Percentiles rank a stretch among this genome's conserved stretches.
These are phyloP conservation scores for Ascidia mentula DNA, from an alignment of 23 tunicate species.

Conservation along the genomic window DNA sequence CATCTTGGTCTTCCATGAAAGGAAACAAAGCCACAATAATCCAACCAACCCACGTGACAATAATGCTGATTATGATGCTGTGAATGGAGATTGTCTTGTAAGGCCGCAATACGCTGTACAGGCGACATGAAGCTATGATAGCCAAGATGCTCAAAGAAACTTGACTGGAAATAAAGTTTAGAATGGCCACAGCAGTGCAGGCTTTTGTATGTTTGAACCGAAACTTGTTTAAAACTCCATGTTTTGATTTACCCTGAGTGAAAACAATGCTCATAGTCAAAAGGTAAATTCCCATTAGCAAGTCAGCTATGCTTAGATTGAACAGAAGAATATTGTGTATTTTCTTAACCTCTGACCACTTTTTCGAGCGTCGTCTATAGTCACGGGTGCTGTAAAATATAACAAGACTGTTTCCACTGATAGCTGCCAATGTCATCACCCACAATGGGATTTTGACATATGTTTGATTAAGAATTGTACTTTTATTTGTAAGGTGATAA, in stretches of 20 bases:
- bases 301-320: conserved; percentile 22
- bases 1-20: neutral
- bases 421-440: neutral
- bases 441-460: neutral
- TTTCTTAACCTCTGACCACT: neutral
- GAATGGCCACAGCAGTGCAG: neutral
- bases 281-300: conserved; percentile 36
- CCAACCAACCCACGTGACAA: neutral
- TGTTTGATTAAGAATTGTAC: too few relatives aligned
- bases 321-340: conserved; percentile 6
- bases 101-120: neutral
- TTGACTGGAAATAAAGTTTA: neutral
- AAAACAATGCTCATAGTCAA: neutral
- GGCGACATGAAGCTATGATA: neutral
- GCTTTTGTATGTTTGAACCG: neutral
- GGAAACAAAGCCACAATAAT: neutral
- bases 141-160: neutral
- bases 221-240: neutral
- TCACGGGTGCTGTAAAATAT: neutral
- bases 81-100: neutral
- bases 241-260: neutral
- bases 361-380: neutral
- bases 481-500: too few relatives aligned
- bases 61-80: neutral
- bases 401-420: neutral